Base-by-base conservation (phyloP, 2,888 invertebrate species). In the Aphidius colemani region DNA sequence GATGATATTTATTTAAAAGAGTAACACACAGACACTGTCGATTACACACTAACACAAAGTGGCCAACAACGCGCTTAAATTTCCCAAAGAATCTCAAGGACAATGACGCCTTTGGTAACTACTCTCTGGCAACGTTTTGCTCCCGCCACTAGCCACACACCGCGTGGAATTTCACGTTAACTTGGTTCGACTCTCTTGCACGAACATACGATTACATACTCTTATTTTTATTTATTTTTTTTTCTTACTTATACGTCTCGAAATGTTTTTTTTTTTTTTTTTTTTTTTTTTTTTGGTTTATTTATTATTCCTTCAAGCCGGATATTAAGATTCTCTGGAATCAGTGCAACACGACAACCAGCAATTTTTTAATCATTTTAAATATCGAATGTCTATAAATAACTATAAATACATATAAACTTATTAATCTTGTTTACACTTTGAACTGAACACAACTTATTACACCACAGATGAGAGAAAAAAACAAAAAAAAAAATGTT, bases 41-140 rank as follows among this genome's bases (percentile, higher is more conserved):
- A 45, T 59, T 59, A 40, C 50, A 49, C 62, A 61, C 64, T 56
- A 57, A 51, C 57, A 56, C 58, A 30, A 30, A 30, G 30, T 30
- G 30, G 30, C 18, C 30, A 50, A 9, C 50, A 13, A 46, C 59
- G 10, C 56, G 48, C 58, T 50, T 45, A 44, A 66, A 63, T 59
- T 67, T 59, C 63, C 62, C 60, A 60, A 69, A 69, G 66, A 69
- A 69, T 69, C 62, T 69, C 70, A 69, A 70, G 70, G 69, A 49
- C 69, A 64, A 46, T 48, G 45, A 48, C 46, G 43, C 43, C 51
- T 61, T 51, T 39, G n/a, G 45, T 53, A 61, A 44, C 43, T 11
- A 60, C 60, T 48, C 46, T 51, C 39, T 8, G n/a, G 30, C 7
- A 30, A 44, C 45, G 45, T 55, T 55, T 55, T 43, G 55, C 55